These are phyloP conservation scores for Melierax canorus DNA, from an alignment of 2,113 vertebrate genomes.

Conservation along the genomic window DNA sequence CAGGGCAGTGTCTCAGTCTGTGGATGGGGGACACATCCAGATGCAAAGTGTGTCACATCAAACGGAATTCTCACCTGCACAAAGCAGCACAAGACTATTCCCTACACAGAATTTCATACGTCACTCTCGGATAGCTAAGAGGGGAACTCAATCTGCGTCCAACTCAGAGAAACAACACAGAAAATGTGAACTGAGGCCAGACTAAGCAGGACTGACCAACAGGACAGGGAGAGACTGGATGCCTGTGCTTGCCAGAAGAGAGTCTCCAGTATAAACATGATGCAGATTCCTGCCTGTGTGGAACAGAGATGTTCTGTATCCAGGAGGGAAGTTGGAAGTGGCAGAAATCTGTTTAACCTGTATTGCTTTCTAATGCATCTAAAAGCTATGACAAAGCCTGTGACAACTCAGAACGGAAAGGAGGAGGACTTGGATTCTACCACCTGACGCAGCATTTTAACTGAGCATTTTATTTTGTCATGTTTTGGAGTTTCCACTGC, in stretches of 20 bases:
- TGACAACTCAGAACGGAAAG: not conserved
- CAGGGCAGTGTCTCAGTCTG: not conserved
- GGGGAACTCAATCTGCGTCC: not conserved
- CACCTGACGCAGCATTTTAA: not conserved
- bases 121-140: not conserved
- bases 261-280: not conserved
- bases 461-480: not conserved
- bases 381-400: not conserved
- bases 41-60: fast-evolving
- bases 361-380: not conserved
- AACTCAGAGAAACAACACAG: not conserved
- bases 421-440: not conserved
- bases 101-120: not conserved
- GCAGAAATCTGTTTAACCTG: not conserved
- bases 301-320: not conserved
- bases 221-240: not conserved
- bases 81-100: not conserved
- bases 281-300: not conserved
- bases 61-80: not conserved
- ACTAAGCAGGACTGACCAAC: not conserved
- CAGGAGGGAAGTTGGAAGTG: not conserved
- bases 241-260: not conserved
- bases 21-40: not conserved
- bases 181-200: not conserved
- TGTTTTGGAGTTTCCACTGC: not conserved